These are phyloP conservation scores for Ctenopoma multispine DNA, from an alignment of 2,797 vertebrate species.

Conservation along the genomic window DNA sequence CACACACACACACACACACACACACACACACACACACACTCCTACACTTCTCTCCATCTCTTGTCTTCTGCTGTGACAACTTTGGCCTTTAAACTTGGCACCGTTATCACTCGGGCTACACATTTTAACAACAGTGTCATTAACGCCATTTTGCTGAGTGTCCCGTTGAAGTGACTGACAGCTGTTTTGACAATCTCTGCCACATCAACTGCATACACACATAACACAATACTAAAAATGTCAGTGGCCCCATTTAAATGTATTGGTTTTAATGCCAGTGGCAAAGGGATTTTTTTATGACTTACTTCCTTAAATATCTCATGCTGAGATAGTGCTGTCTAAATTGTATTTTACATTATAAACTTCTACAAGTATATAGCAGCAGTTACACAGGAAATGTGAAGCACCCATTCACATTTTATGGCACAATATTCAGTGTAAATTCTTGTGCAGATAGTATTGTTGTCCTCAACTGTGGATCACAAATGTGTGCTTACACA, in stretches of 20 bases:
- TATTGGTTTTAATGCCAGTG: conserved; percentile 72
- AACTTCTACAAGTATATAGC: conserved; percentile 60
- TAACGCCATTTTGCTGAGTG: conserved; percentile 54
- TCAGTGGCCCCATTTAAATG: conserved; percentile 74
- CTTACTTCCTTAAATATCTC: conserved; percentile 69
- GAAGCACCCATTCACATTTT: conserved; percentile 40
- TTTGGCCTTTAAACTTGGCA: conserved; percentile 75
- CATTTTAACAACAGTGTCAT: conserved; percentile 67
- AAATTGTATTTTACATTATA: conserved; percentile 67
- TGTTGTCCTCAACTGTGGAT: conserved; percentile 51
- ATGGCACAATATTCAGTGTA: conserved; percentile 63
- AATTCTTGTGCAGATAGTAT: conserved; percentile 61
- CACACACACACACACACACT: neutral
- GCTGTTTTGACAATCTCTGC: conserved; percentile 65
- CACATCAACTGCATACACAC: conserved; percentile 28
- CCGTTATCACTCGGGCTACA: conserved; percentile 60
- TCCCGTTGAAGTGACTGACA: conserved; percentile 66
- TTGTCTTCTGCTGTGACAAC: conserved; percentile 64
- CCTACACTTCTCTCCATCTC: conserved; percentile 2
- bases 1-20: neutral
- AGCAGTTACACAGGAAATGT: conserved; percentile 43
- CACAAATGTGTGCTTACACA: conserved; percentile 39
- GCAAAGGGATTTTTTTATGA: conserved; percentile 66
- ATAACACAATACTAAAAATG: conserved; percentile 73
- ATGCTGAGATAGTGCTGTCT: conserved; percentile 61